Conservation (phyloP, 1,140 invertebrate species). For the Coptotermes formosanus region DNA sequence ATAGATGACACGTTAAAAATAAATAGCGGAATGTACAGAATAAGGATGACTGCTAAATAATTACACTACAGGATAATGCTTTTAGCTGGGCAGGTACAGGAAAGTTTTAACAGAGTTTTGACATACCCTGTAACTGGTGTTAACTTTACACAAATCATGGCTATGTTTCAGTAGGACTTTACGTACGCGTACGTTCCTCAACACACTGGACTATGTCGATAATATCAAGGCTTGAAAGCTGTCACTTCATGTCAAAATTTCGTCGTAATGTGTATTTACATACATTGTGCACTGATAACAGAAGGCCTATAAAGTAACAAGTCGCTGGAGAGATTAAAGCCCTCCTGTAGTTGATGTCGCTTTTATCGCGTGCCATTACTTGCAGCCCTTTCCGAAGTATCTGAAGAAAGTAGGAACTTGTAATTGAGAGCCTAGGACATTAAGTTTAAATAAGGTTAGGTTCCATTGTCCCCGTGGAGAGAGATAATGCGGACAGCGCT, state of each 20-base stretch:
- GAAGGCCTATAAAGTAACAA: too few relatives aligned
- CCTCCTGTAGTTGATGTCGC: background rate
- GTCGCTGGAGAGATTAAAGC: background rate
- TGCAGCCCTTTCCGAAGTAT: background rate
- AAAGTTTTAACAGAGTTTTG: too few relatives aligned
- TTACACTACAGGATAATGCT: too few relatives aligned
- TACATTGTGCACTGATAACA: too few relatives aligned
- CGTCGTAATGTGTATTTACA: background rate
- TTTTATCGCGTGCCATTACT: background rate
- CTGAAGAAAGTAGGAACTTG: background rate
- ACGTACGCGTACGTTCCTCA: too few relatives aligned
- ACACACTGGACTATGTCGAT: background rate
- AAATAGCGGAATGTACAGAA: too few relatives aligned
- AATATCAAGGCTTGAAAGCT: background rate
- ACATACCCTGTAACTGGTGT: too few relatives aligned
- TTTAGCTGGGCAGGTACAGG: too few relatives aligned
- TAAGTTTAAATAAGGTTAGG: background rate
- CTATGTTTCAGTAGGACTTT: background rate
- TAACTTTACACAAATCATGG: too few relatives aligned
- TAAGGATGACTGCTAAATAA: too few relatives aligned
- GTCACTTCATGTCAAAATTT: background rate
- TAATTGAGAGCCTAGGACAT: background rate
- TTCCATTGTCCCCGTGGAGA: background rate
- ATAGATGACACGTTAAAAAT: too few relatives aligned
- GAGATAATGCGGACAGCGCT: background rate